Evolutionary conservation across 2,888 invertebrate species (phyloP), one percentile per base, ranked within the genome.

Genomic region (Trilocha varians): DNA sequence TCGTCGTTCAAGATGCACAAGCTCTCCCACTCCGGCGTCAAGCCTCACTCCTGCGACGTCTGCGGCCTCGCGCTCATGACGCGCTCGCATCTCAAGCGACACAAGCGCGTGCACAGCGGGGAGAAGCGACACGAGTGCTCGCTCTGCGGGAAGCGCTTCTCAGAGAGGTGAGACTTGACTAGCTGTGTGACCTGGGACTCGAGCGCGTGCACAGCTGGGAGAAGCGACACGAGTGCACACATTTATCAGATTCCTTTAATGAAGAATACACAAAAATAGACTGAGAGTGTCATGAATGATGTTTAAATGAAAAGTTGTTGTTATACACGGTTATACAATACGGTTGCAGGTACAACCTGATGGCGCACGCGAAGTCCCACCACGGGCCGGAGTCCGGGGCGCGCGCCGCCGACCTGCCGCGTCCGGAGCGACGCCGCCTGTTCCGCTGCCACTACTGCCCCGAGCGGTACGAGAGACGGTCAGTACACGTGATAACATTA

Each of bases 1-100:
- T 89, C 90, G 34, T 91, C 91, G 35, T 91, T 91, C 76, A 89
- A 88, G 68, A 89, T 90, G 87, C 91, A 91, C 74, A 88, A 87
- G 65, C 69, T 90, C 62, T 88, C 88, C 18, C 91, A 91, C 73
- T 84, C 87, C 35, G 90, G 89, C 47, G 69, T 87, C 50, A 89
- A 89, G 71, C 84, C 88, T 44, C 88, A 88, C 77, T 73, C 87
- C 48, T 90, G 90, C 65, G 76, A 78, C 57, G 72, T 86, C 52
- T 91, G 91, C 70, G 87, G 89, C 14, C 72, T 89, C 40, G 87
- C 87, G 48, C 84, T 91, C 37, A 83, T 90, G 70, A 90, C 90
- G 49, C 87, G 87, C 49, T 90, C 90, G 44, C 91, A 91, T 65
- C 82, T 91, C 55, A 89, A 89, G 74, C 83, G 91, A 2, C 91